Evolutionary conservation across 2,113 vertebrate genomes (phyloP).

Genomic region (Clarias batrachus): DNA sequence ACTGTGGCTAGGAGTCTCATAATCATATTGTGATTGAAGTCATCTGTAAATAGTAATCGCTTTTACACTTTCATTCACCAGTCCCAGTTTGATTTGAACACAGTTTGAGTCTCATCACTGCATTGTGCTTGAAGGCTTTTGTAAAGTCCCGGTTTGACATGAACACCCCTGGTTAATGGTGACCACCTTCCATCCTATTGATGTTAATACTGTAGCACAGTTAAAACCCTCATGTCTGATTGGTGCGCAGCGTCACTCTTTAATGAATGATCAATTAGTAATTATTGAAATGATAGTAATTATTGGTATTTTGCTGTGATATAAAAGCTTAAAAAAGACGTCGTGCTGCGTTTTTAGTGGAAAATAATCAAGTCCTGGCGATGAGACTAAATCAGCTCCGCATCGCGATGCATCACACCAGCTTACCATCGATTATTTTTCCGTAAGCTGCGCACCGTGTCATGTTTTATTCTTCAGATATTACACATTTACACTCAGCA

Average conservation of each 20-base stretch:
- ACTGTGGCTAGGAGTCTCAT: too few relatives aligned
- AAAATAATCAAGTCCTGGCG: neutral
- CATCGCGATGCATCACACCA: neutral
- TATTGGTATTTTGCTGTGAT: neutral
- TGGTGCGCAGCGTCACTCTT: neutral
- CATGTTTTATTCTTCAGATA: constrained; percentile 1
- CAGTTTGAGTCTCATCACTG: too few relatives aligned
- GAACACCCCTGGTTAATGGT: too few relatives aligned
- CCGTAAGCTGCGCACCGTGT: neutral
- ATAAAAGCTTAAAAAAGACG: neutral
- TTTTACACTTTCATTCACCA: too few relatives aligned
- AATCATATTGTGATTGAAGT: too few relatives aligned
- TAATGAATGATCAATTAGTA: too few relatives aligned
- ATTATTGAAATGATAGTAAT: neutral
- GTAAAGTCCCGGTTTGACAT: too few relatives aligned
- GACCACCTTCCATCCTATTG: neutral
- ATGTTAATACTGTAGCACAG: neutral
- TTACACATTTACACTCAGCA: constrained; percentile 7
- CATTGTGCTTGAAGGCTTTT: too few relatives aligned
- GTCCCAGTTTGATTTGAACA: too few relatives aligned
- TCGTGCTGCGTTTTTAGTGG: neutral
- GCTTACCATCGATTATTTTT: neutral
- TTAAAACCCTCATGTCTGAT: neutral
- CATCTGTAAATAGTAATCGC: too few relatives aligned
- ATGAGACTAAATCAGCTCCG: neutral